Evolutionary conservation across 2,113 vertebrate genomes (phyloP).

Genomic region (Tychaedon coryphoeus): DNA sequence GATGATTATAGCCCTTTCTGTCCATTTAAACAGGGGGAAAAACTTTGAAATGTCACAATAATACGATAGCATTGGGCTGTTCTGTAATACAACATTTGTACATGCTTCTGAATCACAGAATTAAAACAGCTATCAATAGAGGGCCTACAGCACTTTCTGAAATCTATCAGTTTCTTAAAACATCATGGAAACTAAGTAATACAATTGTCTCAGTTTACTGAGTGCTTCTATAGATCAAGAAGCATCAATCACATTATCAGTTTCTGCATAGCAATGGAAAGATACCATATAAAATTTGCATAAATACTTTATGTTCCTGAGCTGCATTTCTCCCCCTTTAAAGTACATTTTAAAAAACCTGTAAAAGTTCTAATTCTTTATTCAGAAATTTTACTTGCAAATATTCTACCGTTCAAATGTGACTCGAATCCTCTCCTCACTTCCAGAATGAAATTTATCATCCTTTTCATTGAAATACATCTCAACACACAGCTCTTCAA

Average conservation of each 20-base stretch:
- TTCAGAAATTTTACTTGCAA: background rate
- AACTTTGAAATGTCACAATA: background rate
- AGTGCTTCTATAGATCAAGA: background rate
- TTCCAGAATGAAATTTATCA: slow-evolving; percentile 95
- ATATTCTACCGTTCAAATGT: slow-evolving; percentile 90
- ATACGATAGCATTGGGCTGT: background rate
- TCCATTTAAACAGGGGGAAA: background rate
- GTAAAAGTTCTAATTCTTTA: background rate
- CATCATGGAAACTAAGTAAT: background rate
- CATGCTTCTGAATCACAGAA: background rate
- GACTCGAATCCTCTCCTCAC: slow-evolving; percentile 94
- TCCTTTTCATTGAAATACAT: slow-evolving; percentile 98
- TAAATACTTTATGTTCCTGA: background rate
- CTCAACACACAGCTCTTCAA: slow-evolving; percentile 97
- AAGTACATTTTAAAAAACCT: background rate
- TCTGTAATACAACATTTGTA: background rate
- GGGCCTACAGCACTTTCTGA: background rate
- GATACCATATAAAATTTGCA: background rate
- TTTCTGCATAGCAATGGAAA: background rate
- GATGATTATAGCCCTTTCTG: background rate
- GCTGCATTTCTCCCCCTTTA: background rate
- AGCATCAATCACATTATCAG: background rate
- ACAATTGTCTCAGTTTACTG: background rate
- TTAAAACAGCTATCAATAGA: background rate
- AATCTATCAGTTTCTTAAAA: background rate